Evolutionary conservation across 2,888 invertebrate genomes (phyloP).

Genomic region (Brenthis daphne): DNA sequence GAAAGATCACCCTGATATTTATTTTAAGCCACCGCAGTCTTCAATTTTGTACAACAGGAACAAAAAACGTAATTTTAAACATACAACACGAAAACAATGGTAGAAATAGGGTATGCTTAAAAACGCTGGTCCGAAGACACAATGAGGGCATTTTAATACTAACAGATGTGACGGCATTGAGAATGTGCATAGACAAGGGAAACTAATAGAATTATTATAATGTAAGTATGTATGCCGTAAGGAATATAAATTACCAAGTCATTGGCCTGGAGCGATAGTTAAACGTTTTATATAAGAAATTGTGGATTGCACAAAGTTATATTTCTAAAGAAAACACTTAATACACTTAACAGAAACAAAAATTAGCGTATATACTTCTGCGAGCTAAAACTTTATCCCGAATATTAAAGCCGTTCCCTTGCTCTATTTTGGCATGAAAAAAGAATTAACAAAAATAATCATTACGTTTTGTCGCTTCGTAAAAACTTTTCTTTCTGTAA

Average conservation of each 20-base stretch:
- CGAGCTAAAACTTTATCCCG: too few relatives aligned
- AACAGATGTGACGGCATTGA: slow-evolving; percentile 26
- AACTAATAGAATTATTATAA: not conserved
- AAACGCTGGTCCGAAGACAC: slow-evolving; percentile 20
- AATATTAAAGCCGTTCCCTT: too few relatives aligned
- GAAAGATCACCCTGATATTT: too few relatives aligned
- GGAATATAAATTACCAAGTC: slow-evolving; percentile 2
- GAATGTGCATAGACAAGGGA: slow-evolving; percentile 5
- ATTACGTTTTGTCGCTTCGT: too few relatives aligned
- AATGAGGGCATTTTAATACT: slow-evolving; percentile 24
- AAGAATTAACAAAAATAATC: too few relatives aligned
- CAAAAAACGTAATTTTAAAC: slow-evolving; percentile 18
- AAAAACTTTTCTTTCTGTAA: too few relatives aligned
- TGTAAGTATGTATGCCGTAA: not conserved
- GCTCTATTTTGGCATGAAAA: too few relatives aligned
- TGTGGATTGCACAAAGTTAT: not conserved
- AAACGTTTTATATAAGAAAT: not conserved
- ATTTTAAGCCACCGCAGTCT: slow-evolving; percentile 1
- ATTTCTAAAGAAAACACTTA: not conserved
- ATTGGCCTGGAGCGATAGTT: not conserved
- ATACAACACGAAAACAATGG: slow-evolving; percentile 12
- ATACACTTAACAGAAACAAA: too few relatives aligned
- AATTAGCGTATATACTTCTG: too few relatives aligned
- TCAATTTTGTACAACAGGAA: slow-evolving; percentile 14
- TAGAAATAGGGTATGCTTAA: slow-evolving; percentile 16